Base-by-base conservation (phyloP, 2,797 vertebrate genomes). In the Echeneis naucrates region DNA sequence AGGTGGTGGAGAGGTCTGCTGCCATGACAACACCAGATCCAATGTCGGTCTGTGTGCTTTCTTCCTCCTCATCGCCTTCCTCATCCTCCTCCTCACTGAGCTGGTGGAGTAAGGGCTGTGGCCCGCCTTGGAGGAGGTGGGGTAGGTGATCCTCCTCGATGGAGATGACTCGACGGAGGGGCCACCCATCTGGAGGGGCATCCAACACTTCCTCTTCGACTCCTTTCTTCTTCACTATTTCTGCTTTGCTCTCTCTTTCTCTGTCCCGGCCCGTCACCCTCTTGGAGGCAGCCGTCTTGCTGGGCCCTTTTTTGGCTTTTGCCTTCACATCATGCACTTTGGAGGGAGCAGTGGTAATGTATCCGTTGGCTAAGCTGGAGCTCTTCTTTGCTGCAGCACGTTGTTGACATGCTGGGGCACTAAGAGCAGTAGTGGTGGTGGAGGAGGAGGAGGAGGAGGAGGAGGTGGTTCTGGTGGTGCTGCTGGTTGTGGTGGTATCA, bases 71-170 rank as follows among this genome's bases (percentile, higher is more conserved):
- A 0, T 57, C 64, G 0, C 95, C 92, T 71, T 95, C 94, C 75
- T 83, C 79, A 0, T 94, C 94, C 0, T 95, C 92, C 76, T 95
- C 94, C 75, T 95, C 94, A 11, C 88, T 92, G 83, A 96, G 94
- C 59, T 91, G 92, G 77, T 90, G 93, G 66, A 95, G 75, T 0
- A 95, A 84, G 10, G 75, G 91, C 66, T 94, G 93, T 40, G 85
- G 69, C 14, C 91, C 83, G 9, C 82, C 92, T 0, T 94, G 94
- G 68, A 97, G 94, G 57, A 97, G 89, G 56, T 97, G 95, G 11
- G 96, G 96, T 12, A 98, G 88, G 77, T 94, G 97, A 85, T 99
- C 97, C 84, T 99, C 97, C 80, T 99, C 97, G 48, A 98, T 97
- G 71, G 97, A 98, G 88, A 99, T 97, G 87, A 99, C 95, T 64